These are phyloP conservation scores for Paraescarpia echinospica DNA, from an alignment of 1,140 invertebrate genomes.

Conservation along the genomic window DNA sequence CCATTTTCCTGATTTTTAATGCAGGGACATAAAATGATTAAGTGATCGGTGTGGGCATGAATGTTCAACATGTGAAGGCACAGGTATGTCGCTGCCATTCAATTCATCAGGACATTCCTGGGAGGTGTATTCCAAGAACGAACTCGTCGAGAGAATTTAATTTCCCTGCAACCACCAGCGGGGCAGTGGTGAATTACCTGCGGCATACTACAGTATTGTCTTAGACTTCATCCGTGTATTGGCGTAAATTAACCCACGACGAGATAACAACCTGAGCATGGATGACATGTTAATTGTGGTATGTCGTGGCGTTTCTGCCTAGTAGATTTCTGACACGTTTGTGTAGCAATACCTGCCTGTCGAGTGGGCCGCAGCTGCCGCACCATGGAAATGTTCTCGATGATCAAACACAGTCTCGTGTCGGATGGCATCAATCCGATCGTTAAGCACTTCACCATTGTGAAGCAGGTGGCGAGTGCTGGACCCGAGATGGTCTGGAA, in stretches of 20 bases:
- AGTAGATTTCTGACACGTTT: background rate
- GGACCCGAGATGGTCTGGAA: conserved; percentile 91
- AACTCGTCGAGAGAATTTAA: background rate
- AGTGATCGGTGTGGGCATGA: background rate
- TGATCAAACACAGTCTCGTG: conserved; percentile 57
- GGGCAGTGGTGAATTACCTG: background rate
- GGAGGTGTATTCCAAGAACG: background rate
- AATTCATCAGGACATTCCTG: background rate
- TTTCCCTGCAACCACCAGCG: background rate
- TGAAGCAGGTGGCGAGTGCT: conserved; percentile 82
- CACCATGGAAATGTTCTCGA: conserved; percentile 57
- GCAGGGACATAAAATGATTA: background rate
- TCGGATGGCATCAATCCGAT: conserved; percentile 80
- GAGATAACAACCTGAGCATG: background rate
- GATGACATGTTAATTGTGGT: background rate
- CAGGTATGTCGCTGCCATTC: background rate
- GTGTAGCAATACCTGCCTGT: background rate
- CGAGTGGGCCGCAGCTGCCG: background rate
- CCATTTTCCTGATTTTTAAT: background rate
- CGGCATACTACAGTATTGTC: background rate
- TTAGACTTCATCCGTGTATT: background rate
- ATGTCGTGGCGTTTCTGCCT: background rate
- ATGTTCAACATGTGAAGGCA: background rate
- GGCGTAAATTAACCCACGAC: background rate
- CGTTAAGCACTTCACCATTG: conserved; percentile 82